These are phyloP conservation scores for Ethmia dodecea DNA, from an alignment of 2,888 invertebrate genomes.

Conservation along the genomic window DNA sequence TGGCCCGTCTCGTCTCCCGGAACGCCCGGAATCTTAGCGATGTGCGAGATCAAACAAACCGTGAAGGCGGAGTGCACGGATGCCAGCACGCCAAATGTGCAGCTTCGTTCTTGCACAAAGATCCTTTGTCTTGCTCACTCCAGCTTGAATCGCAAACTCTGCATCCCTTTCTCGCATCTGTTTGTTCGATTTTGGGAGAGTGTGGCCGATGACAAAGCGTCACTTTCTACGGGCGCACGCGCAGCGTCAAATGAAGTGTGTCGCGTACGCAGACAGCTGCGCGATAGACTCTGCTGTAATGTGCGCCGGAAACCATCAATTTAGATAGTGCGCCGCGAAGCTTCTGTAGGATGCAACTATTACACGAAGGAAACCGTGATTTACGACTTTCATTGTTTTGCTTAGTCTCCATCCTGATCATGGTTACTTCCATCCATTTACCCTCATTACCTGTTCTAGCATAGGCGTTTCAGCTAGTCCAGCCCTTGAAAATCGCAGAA, in stretches of 20 bases:
- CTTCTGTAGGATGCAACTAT: constrained; percentile 68
- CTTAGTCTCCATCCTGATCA: constrained; percentile 42
- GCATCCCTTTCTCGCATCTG: constrained; percentile 36
- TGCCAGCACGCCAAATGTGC: constrained; percentile 41
- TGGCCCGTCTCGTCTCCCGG: constrained; percentile 15
- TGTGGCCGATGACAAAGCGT: constrained; percentile 58
- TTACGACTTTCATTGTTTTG: constrained; percentile 74
- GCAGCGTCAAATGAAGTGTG: constrained; percentile 72
- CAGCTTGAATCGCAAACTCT: constrained; percentile 15
- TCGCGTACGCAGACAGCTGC: constrained; percentile 68
- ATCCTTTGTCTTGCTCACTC: constrained; percentile 30
- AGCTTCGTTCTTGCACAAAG: constrained; percentile 23
- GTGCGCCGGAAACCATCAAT: constrained; percentile 75
- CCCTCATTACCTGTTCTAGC: background rate
- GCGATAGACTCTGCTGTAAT: constrained; percentile 62
- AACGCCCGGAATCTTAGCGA: constrained; percentile 31
- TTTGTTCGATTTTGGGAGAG: constrained; percentile 59
- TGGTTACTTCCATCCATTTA: constrained; percentile 2
- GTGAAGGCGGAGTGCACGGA: constrained; percentile 31
- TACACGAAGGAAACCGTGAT: constrained; percentile 69
- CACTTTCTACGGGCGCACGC: constrained; percentile 71
- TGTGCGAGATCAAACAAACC: constrained; percentile 41
- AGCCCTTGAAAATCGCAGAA: no score
- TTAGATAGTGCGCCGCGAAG: constrained; percentile 69
- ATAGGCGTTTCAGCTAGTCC: no score